A percentile compares a stretch with the other conserved stretches of the same genome.
phyloP scores from a whole-genome alignment of 2,888 invertebrate species.

The Scrobipalpa atriplicella region DNA sequence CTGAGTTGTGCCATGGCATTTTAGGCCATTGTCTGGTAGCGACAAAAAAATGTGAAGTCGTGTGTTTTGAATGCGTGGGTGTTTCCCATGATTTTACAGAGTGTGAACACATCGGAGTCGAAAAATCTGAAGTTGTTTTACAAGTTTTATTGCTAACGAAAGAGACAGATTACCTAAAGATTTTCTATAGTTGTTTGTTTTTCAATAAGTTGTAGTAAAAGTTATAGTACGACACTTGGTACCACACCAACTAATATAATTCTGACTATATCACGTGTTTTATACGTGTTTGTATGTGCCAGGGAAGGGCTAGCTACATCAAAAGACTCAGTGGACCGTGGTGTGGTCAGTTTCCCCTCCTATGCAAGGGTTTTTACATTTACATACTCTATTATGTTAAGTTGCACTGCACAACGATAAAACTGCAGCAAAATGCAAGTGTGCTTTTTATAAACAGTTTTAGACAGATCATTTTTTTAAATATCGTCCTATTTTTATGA shows the following conservation, averaged over 20 bases:
- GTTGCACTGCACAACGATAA: background rate
- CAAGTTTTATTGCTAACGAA: too few relatives aligned
- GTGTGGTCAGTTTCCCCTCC: slow-evolving; percentile 8
- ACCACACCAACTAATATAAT: too few relatives aligned
- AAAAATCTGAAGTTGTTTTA: too few relatives aligned
- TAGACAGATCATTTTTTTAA: background rate
- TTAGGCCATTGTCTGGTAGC: slow-evolving; percentile 20
- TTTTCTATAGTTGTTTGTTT: too few relatives aligned
- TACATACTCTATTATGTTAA: background rate
- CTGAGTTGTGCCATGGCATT: slow-evolving; percentile 18
- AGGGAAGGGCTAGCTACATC: slow-evolving; percentile 9
- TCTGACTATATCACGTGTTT: background rate
- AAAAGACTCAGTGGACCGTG: slow-evolving; percentile 14
- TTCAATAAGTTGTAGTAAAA: too few relatives aligned
- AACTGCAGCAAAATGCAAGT: background rate
- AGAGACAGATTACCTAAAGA: too few relatives aligned
- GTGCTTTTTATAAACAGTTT: background rate
- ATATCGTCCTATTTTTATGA: too few relatives aligned
- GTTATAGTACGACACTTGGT: too few relatives aligned
- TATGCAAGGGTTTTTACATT: background rate
- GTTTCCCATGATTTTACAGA: background rate
- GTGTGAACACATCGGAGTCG: too few relatives aligned
- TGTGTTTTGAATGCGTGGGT: slow-evolving; percentile 20
- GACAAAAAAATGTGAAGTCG: slow-evolving; percentile 12
- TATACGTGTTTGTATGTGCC: background rate